These are phyloP conservation scores for Nymphalis io DNA, from an alignment of 1,140 invertebrate genomes.

Conservation along the genomic window DNA sequence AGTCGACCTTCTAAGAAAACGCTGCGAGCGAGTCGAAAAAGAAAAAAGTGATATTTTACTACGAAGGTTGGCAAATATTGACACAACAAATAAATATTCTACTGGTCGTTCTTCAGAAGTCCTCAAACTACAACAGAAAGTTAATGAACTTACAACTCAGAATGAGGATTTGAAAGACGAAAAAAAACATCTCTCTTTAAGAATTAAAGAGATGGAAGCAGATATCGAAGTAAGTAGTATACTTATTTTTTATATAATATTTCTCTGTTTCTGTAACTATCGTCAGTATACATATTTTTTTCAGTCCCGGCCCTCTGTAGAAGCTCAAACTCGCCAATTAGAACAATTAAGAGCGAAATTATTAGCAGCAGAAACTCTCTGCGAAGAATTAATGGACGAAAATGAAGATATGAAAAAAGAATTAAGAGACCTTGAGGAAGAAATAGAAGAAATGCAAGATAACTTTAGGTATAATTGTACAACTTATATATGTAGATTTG, in stretches of 20 bases:
- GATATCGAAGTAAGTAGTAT: constrained; percentile 81
- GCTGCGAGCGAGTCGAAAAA: constrained; percentile 90
- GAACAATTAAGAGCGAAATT: constrained; percentile 90
- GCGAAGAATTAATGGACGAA: constrained; percentile 97
- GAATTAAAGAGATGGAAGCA: constrained; percentile 87
- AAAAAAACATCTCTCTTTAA: constrained; percentile 87
- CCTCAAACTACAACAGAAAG: constrained; percentile 89
- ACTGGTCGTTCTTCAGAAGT: constrained; percentile 84
- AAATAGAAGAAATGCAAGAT: constrained; percentile 99
- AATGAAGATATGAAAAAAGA: constrained; percentile 98
- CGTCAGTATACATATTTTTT: constrained; percentile 20
- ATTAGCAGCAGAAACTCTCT: constrained; percentile 91
- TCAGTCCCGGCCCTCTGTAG: constrained; percentile 78
- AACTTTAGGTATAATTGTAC: constrained; percentile 87
- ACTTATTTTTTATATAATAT: neutral
- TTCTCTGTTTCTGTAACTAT: neutral
- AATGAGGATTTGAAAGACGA: constrained; percentile 91
- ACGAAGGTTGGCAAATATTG: constrained; percentile 87
- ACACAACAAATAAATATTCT: constrained; percentile 86
- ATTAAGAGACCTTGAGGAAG: constrained; percentile 94
- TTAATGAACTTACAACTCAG: constrained; percentile 89
- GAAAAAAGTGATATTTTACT: constrained; percentile 93
- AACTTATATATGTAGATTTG: constrained; percentile 11
- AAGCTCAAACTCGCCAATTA: constrained; percentile 80
- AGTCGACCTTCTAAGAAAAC: constrained; percentile 84